Evolutionary conservation across 2,113 vertebrate species (phyloP).

Genomic region (Grus americana): DNA sequence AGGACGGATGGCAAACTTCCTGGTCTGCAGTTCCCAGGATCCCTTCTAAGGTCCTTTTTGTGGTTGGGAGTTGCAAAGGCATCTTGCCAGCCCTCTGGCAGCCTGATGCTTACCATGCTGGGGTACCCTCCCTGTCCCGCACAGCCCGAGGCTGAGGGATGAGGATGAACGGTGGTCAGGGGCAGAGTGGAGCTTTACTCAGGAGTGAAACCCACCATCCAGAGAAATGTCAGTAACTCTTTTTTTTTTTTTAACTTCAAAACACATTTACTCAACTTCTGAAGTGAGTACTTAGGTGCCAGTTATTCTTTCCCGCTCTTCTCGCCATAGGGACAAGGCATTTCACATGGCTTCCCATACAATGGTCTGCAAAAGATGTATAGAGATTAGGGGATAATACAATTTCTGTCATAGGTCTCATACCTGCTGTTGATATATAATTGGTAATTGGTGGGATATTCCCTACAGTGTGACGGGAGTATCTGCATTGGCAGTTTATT

Average conservation of each 20-base stretch:
- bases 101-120: neutral
- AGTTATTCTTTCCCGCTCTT: neutral
- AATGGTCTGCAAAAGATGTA: neutral
- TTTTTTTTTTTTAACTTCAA: neutral
- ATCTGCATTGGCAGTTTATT: neutral
- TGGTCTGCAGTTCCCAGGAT: neutral
- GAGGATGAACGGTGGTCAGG: neutral
- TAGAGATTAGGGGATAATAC: neutral
- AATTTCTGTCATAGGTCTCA: neutral
- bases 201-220: neutral
- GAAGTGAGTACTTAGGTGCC: neutral
- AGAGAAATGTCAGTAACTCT: neutral
- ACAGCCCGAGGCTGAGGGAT: neutral
- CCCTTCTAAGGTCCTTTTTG: neutral
- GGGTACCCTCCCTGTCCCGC: accelerated
- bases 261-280: neutral
- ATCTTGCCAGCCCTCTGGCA: neutral
- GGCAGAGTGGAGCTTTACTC: neutral
- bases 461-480: neutral
- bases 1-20: neutral
- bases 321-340: neutral
- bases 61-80: neutral
- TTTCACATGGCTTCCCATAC: neutral
- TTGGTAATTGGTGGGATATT: neutral
- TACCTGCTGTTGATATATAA: neutral